Percentiles rank a stretch among this genome's conserved stretches.
phyloP scores from a whole-genome alignment of 2,113 vertebrate species.

The Pachypanchax playfairii region DNA sequence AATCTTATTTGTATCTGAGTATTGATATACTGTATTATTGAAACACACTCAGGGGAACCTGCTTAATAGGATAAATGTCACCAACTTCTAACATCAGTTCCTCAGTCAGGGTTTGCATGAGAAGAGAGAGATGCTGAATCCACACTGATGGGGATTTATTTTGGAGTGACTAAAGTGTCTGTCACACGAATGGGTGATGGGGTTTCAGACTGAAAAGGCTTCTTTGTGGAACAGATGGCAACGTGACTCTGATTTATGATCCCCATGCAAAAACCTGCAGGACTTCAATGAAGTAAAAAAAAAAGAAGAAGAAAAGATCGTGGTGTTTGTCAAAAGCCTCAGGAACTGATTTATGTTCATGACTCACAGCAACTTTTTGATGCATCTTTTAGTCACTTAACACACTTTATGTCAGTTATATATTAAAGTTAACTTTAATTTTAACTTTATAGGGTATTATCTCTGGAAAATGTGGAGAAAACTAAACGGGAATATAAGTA shows the following conservation, averaged over 20 bases:
- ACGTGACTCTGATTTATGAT: slow-evolving; percentile 60
- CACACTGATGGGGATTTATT: slow-evolving; percentile 50
- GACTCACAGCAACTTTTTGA: not conserved
- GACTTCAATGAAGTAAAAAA: slow-evolving; percentile 28
- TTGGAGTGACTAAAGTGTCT: slow-evolving; percentile 54
- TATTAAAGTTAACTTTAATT: not conserved
- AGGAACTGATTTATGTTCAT: slow-evolving; percentile 34
- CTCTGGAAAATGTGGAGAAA: too few species aligned
- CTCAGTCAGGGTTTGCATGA: slow-evolving; percentile 26
- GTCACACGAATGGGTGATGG: slow-evolving; percentile 49
- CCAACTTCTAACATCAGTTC: slow-evolving; percentile 18
- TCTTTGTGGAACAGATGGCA: slow-evolving; percentile 52
- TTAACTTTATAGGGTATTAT: too few species aligned
- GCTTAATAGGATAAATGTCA: slow-evolving; percentile 19
- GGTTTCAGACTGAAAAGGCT: slow-evolving; percentile 55
- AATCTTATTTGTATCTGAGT: slow-evolving; percentile 10
- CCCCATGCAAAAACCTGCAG: slow-evolving; percentile 31
- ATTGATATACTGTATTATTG: slow-evolving; percentile 12
- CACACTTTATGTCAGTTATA: not conserved
- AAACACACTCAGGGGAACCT: slow-evolving; percentile 10
- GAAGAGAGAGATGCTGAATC: slow-evolving; percentile 46
- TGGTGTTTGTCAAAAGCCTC: slow-evolving; percentile 29
- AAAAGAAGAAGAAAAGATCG: slow-evolving; percentile 31
- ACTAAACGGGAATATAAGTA: too few species aligned
- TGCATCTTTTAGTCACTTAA: slow-evolving; percentile 13